These are phyloP conservation scores for Synaphobranchus kaupii DNA, from an alignment of 2,797 vertebrate genomes.

Conservation along the genomic window DNA sequence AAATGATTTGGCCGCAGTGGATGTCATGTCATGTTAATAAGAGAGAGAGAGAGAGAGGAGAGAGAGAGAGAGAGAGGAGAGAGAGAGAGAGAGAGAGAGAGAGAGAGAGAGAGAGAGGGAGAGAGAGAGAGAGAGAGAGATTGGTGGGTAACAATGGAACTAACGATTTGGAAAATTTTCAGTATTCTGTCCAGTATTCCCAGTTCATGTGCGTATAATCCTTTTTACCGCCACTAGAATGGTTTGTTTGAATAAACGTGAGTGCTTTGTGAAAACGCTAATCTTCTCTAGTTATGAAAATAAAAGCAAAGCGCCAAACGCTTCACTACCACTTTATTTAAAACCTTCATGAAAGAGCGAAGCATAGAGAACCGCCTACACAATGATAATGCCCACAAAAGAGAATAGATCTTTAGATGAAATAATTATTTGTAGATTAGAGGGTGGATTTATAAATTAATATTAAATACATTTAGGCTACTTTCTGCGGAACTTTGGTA, in stretches of 20 bases:
- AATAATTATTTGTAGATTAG: neutral
- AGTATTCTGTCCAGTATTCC: conserved; percentile 44
- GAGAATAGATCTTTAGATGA: neutral
- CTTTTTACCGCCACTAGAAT: conserved; percentile 60
- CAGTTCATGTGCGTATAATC: conserved; percentile 67
- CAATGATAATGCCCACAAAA: neutral
- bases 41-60: neutral
- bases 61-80: conserved; percentile 12
- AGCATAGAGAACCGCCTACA: neutral
- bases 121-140: conserved; percentile 15
- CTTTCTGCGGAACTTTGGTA: neutral
- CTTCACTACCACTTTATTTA: conserved; percentile 43
- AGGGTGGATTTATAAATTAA: neutral
- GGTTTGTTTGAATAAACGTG: conserved; percentile 71
- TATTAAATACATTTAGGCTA: neutral
- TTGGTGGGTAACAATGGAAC: conserved; percentile 24
- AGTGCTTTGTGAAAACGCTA: conserved; percentile 58
- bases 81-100: neutral
- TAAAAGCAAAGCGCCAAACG: conserved; percentile 52
- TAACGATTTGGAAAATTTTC: conserved; percentile 42
- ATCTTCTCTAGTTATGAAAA: conserved; percentile 64
- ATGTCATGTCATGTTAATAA: conserved; percentile 1
- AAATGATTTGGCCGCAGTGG: neutral
- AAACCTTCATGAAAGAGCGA: conserved; percentile 38
- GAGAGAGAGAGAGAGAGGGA: conserved; percentile 14